Percentiles rank a stretch among this genome's conserved stretches.
phyloP scores from a whole-genome alignment of 2,113 vertebrate species.

The Seriola quinqueradiata region DNA sequence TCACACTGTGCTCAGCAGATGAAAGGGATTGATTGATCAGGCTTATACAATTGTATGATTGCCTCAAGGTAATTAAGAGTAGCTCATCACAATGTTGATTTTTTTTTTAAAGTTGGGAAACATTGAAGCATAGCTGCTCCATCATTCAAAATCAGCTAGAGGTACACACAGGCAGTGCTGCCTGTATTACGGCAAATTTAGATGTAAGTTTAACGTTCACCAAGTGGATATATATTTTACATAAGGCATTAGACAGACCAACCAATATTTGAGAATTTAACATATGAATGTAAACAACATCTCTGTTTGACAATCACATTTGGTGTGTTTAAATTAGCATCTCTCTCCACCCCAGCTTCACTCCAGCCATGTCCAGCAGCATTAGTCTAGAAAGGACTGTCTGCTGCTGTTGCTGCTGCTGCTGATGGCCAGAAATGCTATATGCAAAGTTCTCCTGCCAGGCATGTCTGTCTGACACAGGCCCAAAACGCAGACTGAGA shows the following conservation, averaged over 20 bases:
- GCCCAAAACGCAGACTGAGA: constrained; percentile 16
- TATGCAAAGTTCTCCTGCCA: constrained; percentile 15
- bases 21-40: background rate
- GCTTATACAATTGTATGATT: background rate
- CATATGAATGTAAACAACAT: background rate
- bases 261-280: background rate
- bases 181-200: background rate
- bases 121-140: background rate
- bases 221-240: background rate
- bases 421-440: constrained; percentile 27
- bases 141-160: background rate
- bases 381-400: constrained; percentile 4
- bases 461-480: constrained; percentile 33
- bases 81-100: background rate
- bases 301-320: background rate
- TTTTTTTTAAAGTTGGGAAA: background rate
- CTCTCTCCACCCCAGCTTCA: background rate
- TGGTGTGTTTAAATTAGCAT: background rate
- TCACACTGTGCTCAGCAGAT: constrained; percentile 10
- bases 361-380: constrained; percentile 2
- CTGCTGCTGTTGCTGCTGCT: background rate
- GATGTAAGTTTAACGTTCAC: background rate
- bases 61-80: background rate
- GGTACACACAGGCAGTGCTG: background rate
- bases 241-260: background rate